These are phyloP conservation scores for Ceratitis capitata DNA, from an alignment of 1,140 invertebrate species.

Conservation along the genomic window DNA sequence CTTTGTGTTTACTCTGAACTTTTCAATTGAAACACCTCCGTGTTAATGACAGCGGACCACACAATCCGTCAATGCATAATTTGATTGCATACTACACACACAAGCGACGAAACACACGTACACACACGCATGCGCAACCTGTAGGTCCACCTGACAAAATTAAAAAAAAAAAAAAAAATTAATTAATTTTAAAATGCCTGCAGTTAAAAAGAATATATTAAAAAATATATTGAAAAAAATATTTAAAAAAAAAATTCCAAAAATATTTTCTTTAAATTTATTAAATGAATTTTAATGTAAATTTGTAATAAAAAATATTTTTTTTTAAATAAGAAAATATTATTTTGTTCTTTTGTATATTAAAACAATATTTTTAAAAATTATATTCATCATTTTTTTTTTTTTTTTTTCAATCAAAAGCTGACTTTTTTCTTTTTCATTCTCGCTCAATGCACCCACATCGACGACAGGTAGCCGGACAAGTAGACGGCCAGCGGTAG, in stretches of 20 bases:
- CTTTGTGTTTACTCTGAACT: not conserved
- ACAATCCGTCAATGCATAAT: not conserved
- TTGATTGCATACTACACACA: no score
- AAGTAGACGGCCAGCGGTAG: not conserved
- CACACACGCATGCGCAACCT: not conserved
- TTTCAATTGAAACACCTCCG: not conserved
- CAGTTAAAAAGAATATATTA: not conserved
- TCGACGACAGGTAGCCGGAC: not conserved
- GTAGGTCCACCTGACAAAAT: constrained; percentile 1
- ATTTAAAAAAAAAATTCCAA: no score
- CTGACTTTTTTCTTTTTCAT: not conserved
- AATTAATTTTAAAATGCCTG: not conserved
- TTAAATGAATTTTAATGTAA: no score
- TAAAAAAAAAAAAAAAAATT: not conserved
- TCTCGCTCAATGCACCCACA: not conserved
- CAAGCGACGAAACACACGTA: not conserved
- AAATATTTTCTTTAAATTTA: no score
- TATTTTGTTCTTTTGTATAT: no score
- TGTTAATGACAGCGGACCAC: constrained; percentile 9
- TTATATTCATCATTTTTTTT: no score
- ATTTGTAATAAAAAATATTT: no score
- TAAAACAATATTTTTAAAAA: no score
- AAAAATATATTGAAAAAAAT: no score
- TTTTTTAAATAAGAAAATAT: not conserved
- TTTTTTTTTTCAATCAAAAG: no score